Evolutionary conservation across 2,113 vertebrate genomes (phyloP).

Genomic region (Mormyrus iriodes): DNA sequence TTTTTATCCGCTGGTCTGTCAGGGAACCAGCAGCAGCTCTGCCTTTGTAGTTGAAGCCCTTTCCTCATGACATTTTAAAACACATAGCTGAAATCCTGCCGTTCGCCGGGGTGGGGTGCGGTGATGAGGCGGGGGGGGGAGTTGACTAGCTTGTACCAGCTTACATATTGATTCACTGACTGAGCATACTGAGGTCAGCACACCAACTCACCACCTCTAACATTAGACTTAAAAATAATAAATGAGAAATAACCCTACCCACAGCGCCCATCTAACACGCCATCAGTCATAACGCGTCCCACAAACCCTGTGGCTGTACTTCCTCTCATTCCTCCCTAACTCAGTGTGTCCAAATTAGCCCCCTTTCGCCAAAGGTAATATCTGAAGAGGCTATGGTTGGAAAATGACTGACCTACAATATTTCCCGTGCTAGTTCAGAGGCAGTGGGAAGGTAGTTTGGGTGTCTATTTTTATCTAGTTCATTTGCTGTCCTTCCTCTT

Average conservation of each 20-base stretch:
- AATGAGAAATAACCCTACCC: not conserved
- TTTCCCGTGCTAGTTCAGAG: constrained; percentile 1
- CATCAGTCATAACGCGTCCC: not conserved
- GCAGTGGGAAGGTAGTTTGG: not conserved
- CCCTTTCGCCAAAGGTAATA: constrained; percentile 11
- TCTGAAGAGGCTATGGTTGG: not conserved
- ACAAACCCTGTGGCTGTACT: not conserved
- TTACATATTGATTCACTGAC: not conserved
- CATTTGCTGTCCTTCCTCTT: not conserved
- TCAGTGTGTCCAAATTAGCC: not conserved
- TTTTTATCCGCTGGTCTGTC: constrained; percentile 18
- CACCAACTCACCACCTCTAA: not conserved
- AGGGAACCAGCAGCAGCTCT: constrained; percentile 32
- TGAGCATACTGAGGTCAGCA: not conserved
- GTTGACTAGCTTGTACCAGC: not conserved
- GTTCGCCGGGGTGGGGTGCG: not conserved
- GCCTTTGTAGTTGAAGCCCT: constrained; percentile 33
- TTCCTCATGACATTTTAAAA: constrained; percentile 36
- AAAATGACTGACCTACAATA: constrained; percentile 7
- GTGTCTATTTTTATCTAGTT: not conserved
- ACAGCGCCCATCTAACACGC: not conserved
- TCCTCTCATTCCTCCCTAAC: not conserved
- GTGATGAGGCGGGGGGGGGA: not conserved
- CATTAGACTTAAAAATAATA: not conserved
- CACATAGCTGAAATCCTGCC: constrained; percentile 11